Conservation (phyloP, 2,888 invertebrate species). For the Ichneumoninae sp. region DNA sequence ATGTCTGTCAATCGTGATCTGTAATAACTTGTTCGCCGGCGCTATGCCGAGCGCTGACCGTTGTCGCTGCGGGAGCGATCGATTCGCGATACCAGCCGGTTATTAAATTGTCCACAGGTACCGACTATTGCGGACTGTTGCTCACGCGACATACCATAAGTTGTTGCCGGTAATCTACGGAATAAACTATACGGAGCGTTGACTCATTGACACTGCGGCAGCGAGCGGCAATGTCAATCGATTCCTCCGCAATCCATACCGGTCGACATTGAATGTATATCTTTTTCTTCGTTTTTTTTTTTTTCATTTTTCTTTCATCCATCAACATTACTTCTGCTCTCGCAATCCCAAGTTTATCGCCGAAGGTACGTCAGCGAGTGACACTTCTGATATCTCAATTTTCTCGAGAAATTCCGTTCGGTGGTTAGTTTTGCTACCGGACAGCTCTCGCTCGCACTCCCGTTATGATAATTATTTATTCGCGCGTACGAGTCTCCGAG, state of each 20-base stretch:
- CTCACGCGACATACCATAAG: conserved; percentile 59
- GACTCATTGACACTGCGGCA: conserved; percentile 63
- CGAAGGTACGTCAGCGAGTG: not conserved
- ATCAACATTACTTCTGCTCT: conserved; percentile 31
- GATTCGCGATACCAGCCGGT: conserved; percentile 72
- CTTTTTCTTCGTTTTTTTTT: not conserved
- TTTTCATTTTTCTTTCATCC: conserved; percentile 33
- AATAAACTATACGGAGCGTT: conserved; percentile 46
- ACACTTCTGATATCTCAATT: conserved; percentile 26
- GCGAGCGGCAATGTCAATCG: conserved; percentile 68
- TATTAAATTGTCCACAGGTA: conserved; percentile 74
- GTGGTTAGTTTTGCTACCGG: conserved; percentile 3
- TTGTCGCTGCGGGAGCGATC: conserved; percentile 51
- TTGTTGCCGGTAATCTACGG: conserved; percentile 24
- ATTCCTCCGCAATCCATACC: conserved; percentile 65
- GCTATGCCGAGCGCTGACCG: not conserved
- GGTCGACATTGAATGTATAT: conserved; percentile 32
- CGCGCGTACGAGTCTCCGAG: conserved; percentile 9
- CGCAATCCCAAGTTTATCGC: not conserved
- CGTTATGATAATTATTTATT: conserved; percentile 41
- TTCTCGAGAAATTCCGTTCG: conserved; percentile 12
- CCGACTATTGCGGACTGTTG: conserved; percentile 31
- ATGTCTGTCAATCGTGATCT: conserved; percentile 65
- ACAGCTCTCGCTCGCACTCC: not conserved
- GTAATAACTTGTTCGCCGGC: conserved; percentile 58